Evolutionary conservation across 2,888 invertebrate species (phyloP), one percentile per base, ranked within the genome.

Genomic region (Diarsia brunnea): DNA sequence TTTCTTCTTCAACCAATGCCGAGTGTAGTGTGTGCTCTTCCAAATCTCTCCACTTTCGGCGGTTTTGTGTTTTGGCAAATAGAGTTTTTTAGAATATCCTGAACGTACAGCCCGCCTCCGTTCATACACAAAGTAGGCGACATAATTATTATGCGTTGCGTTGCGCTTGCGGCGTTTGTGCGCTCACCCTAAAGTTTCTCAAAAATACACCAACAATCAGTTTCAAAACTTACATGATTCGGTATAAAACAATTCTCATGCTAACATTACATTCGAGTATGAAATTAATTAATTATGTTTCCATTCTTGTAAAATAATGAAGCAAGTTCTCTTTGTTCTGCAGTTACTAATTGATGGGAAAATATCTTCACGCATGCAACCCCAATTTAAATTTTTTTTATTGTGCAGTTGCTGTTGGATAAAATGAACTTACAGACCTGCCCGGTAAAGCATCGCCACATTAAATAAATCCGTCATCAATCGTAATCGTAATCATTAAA

Each of bases 321-420:
- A 11, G 65, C 10, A 27, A 67, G 38, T 49, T n/a, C 14, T 75
- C 66, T 81, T 75, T 81, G 61, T 81, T 76, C 45, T 53, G 31
- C 14, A 38, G 53, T 27, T 16, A 51, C 43, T 79, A 69, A 75
- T 66, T 79, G 45, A 45, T 81, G 74, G 43, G 68, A 69, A 80
- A 69, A 51, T 65, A 66, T 60, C 14, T 81, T 58, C n/a, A 38
- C 8, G 45, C 27, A 53, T 69, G 68, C 47, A 49, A 73, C 47
- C 21, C 24, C 24, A 21, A 19, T 49, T 66, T 11, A 43, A 24
- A 24, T 64, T 58, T 31, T 73, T 72, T 43, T 27, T 27, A 69
- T 78, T 53, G 19, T 49, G 24, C 2, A 21, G 31, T 75, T 45
- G 51, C 31, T 31, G 31, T 3, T 31, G 2, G 2, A 31, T 3